phyloP scores from a whole-genome alignment of 2,888 invertebrate genomes.

The Dynastes grantii region DNA sequence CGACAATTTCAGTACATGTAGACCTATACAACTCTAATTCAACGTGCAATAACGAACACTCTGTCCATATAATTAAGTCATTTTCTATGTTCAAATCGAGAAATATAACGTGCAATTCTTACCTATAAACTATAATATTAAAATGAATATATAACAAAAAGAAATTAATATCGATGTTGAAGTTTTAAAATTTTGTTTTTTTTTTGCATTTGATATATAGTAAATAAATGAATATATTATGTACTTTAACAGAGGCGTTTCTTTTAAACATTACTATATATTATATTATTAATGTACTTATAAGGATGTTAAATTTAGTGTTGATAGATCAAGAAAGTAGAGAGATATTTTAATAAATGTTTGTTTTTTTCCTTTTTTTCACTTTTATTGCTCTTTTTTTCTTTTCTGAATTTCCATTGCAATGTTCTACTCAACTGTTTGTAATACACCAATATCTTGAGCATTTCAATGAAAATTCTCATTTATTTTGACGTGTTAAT shows the following conservation, averaged over 20 bases:
- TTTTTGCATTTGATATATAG: slow-evolving; percentile 39
- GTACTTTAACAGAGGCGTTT: slow-evolving; percentile 46
- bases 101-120: slow-evolving; percentile 44
- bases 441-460: no score
- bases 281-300: slow-evolving; percentile 45
- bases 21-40: background rate
- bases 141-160: slow-evolving; percentile 19
- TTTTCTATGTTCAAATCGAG: background rate
- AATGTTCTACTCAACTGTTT: no score
- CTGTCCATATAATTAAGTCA: slow-evolving; percentile 27
- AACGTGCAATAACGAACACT: slow-evolving; percentile 44
- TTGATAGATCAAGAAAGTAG: slow-evolving; percentile 11
- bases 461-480: slow-evolving; percentile 12
- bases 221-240: slow-evolving; percentile 30
- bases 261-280: slow-evolving; percentile 33
- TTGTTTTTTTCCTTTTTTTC: slow-evolving; percentile 12
- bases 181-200: slow-evolving; percentile 42
- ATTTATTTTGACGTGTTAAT: slow-evolving; percentile 20
- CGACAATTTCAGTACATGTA: no score
- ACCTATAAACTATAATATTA: slow-evolving; percentile 5
- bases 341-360: slow-evolving; percentile 22
- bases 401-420: slow-evolving; percentile 16
- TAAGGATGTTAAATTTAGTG: slow-evolving; percentile 39
- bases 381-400: background rate
- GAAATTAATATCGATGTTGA: slow-evolving; percentile 31